These are phyloP conservation scores for Melikaiella ostensackeni DNA, from an alignment of 2,888 invertebrate species.

Conservation along the genomic window DNA sequence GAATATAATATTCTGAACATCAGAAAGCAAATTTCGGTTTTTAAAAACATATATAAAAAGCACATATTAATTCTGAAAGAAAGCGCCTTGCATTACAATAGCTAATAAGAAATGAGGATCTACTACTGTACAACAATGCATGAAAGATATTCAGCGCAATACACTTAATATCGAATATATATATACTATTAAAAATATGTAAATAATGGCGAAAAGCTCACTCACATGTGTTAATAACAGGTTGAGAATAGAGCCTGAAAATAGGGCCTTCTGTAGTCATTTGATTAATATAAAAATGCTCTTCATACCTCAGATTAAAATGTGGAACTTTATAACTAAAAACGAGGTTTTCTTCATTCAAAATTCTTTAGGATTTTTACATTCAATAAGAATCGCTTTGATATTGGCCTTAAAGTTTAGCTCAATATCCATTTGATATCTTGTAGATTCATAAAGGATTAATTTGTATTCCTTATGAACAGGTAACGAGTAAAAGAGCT, in stretches of 20 bases:
- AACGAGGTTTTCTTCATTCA: not conserved
- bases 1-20: not conserved
- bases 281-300: not conserved
- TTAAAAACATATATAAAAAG: not conserved
- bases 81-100: slow-evolving; percentile 10
- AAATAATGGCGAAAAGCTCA: slow-evolving; percentile 17
- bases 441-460: not conserved
- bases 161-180: slow-evolving; percentile 31
- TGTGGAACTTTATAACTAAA: not conserved
- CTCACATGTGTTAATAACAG: not conserved
- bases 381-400: not conserved
- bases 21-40: not conserved
- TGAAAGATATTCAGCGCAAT: slow-evolving; percentile 20
- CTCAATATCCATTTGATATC: not conserved
- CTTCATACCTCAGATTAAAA: not conserved
- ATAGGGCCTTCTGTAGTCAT: not conserved
- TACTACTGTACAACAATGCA: slow-evolving; percentile 36
- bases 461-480: not conserved
- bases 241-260: slow-evolving; percentile 19
- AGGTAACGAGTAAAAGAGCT: no score
- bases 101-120: slow-evolving; percentile 25
- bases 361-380: not conserved
- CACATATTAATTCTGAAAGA: not conserved
- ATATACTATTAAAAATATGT: slow-evolving; percentile 25
- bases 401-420: not conserved